Evolutionary conservation across 2,888 invertebrate species (phyloP).

Genomic region (Agrypnus murinus): DNA sequence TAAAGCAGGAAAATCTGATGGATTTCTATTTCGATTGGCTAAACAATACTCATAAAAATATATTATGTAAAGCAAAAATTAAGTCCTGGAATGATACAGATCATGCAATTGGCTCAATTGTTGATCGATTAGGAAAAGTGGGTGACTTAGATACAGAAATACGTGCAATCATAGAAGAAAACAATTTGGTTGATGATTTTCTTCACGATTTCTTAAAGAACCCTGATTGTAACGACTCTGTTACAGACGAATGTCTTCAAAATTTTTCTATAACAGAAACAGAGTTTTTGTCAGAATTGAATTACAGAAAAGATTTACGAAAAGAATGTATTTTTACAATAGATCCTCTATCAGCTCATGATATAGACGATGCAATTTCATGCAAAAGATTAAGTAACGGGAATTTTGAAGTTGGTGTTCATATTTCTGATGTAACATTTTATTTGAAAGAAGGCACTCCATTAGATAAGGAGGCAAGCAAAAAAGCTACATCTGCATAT

Average conservation of each 20-base stretch:
- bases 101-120: slow-evolving; percentile 79
- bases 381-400: slow-evolving; percentile 83
- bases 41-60: too few species aligned
- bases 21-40: too few species aligned
- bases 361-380: slow-evolving; percentile 96
- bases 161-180: slow-evolving; percentile 85
- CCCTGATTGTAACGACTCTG: too few species aligned
- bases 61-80: slow-evolving; percentile 83
- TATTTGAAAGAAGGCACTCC: slow-evolving; percentile 84
- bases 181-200: slow-evolving; percentile 83
- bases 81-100: slow-evolving; percentile 79
- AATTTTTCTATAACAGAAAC: slow-evolving; percentile 72
- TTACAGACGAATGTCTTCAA: slow-evolving; percentile 74
- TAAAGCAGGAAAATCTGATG: slow-evolving; percentile 75
- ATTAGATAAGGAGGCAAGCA: slow-evolving; percentile 84
- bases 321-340: slow-evolving; percentile 92
- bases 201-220: too few species aligned
- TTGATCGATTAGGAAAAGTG: slow-evolving; percentile 82
- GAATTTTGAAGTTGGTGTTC: slow-evolving; percentile 90
- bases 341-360: slow-evolving; percentile 92
- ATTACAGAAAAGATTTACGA: slow-evolving; percentile 78
- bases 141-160: slow-evolving; percentile 88
- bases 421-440: slow-evolving; percentile 95
- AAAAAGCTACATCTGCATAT: slow-evolving; percentile 92
- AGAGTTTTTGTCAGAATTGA: slow-evolving; percentile 71